Percentiles rank a stretch among this genome's conserved stretches.
Evolutionary conservation across 64 coral and sea anemone species (phyloP).

Genomic region (Catalaphyllia jardinei): DNA sequence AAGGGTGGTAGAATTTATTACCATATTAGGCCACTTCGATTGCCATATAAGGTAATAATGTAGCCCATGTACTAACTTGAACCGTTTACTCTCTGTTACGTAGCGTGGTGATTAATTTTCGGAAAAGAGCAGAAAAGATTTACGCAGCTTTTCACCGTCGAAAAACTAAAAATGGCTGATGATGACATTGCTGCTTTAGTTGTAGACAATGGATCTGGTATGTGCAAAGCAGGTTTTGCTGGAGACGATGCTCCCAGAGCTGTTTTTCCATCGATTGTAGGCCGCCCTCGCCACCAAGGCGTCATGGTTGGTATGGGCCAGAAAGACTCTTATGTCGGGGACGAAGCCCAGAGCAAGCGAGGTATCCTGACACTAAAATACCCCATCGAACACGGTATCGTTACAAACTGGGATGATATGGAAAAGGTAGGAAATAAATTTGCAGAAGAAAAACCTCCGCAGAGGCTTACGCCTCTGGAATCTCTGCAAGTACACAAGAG

Average conservation of each 20-base stretch:
- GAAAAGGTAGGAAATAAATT: constrained; percentile 46
- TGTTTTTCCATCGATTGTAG: constrained; percentile 81
- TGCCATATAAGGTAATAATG: constrained; percentile 60
- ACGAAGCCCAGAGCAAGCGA: constrained; percentile 60
- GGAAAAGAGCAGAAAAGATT: neutral
- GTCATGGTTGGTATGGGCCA: constrained; percentile 79
- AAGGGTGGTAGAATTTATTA: constrained; percentile 3
- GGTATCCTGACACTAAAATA: constrained; percentile 70
- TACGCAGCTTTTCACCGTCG: neutral
- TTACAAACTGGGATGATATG: constrained; percentile 83
- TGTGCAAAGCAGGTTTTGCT: constrained; percentile 91
- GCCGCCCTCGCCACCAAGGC: constrained; percentile 59
- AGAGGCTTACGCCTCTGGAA: neutral
- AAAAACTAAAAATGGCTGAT: constrained; percentile 70
- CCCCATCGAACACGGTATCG: constrained; percentile 71
- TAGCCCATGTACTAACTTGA: neutral
- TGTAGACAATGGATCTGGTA: constrained; percentile 90
- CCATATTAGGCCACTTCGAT: constrained; percentile 31
- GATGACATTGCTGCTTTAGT: constrained; percentile 90
- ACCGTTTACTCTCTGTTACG: constrained; percentile 25
- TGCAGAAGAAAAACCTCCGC: neutral
- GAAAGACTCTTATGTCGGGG: constrained; percentile 71
- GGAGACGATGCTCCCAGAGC: constrained; percentile 87
- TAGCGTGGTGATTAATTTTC: neutral
- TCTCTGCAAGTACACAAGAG: neutral